phyloP scores from a whole-genome alignment of 2,113 vertebrate genomes.

The Cyrtonyx montezumae region DNA sequence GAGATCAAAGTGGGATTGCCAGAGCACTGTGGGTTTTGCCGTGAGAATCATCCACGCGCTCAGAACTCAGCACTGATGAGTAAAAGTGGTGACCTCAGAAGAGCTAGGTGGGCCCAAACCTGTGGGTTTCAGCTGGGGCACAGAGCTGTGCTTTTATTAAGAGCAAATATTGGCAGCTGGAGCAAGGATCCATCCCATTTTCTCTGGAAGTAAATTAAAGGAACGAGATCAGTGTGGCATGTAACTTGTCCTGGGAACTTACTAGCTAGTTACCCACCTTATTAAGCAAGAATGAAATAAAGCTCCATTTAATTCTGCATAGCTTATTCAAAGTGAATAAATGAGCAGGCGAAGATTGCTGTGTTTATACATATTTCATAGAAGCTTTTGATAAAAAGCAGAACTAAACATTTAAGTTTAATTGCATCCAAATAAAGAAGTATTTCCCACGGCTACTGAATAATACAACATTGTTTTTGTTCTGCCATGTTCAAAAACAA shows the following conservation, averaged over 20 bases:
- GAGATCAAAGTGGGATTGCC: background rate
- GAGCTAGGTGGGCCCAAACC: background rate
- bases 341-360: slow-evolving; percentile 44
- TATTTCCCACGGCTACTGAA: slow-evolving; percentile 63
- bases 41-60: background rate
- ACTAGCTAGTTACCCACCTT: slow-evolving; percentile 57
- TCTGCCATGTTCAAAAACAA: slow-evolving; percentile 46
- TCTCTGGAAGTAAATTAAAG: slow-evolving; percentile 53
- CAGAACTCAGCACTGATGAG: background rate
- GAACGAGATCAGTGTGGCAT: slow-evolving; percentile 37
- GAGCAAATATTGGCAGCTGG: background rate
- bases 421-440: slow-evolving; percentile 68
- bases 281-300: slow-evolving; percentile 62
- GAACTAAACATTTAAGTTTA: slow-evolving; percentile 64
- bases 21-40: background rate
- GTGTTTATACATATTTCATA: slow-evolving; percentile 69
- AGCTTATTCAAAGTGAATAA: slow-evolving; percentile 68
- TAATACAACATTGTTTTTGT: slow-evolving; percentile 61
- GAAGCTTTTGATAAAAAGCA: slow-evolving; percentile 66
- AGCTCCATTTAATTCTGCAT: slow-evolving; percentile 54
- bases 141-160: background rate
- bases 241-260: slow-evolving; percentile 61
- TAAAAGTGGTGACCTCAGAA: background rate
- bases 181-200: background rate
- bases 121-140: background rate